phyloP scores from a whole-genome alignment of 2,888 invertebrate genomes.

The Lithodes maja region DNA sequence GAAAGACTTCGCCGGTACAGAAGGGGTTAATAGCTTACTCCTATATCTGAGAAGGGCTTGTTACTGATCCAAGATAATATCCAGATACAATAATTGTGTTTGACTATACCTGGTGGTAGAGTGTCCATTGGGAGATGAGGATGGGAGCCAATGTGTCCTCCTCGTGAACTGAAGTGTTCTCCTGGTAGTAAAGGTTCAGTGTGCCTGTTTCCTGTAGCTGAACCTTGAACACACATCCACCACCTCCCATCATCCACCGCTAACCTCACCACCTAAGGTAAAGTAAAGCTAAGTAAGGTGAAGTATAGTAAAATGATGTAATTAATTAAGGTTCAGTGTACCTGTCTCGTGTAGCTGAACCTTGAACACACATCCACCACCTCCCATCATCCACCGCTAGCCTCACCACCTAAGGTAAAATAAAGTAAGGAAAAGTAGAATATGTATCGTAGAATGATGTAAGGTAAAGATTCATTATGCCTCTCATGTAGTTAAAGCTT shows the following conservation, averaged over 20 bases:
- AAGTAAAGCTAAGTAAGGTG: too few species aligned
- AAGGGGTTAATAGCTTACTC: too few species aligned
- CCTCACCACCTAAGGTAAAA: too few species aligned
- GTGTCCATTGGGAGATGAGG: slow-evolving; percentile 43
- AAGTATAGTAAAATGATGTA: too few species aligned
- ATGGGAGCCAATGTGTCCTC: slow-evolving; percentile 32
- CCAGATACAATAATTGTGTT: not conserved
- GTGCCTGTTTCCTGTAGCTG: slow-evolving; percentile 58
- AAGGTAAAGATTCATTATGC: slow-evolving; percentile 44
- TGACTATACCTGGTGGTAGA: slow-evolving; percentile 36
- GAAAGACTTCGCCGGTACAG: too few species aligned
- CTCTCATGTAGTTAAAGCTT: slow-evolving; percentile 53
- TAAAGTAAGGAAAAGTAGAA: too few species aligned
- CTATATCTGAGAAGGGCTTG: too few species aligned
- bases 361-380: not conserved
- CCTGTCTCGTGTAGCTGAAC: slow-evolving; percentile 60
- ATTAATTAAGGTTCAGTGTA: slow-evolving; percentile 49
- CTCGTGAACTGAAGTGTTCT: slow-evolving; percentile 58
- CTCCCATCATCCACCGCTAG: not conserved
- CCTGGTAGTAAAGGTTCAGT: slow-evolving; percentile 60
- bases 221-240: slow-evolving; percentile 20
- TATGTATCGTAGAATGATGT: too few species aligned
- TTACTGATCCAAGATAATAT: too few species aligned
- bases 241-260: not conserved
- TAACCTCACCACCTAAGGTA: too few species aligned